Conservation (phyloP, 2,113 vertebrate species). For the Cisticola juncidis region DNA sequence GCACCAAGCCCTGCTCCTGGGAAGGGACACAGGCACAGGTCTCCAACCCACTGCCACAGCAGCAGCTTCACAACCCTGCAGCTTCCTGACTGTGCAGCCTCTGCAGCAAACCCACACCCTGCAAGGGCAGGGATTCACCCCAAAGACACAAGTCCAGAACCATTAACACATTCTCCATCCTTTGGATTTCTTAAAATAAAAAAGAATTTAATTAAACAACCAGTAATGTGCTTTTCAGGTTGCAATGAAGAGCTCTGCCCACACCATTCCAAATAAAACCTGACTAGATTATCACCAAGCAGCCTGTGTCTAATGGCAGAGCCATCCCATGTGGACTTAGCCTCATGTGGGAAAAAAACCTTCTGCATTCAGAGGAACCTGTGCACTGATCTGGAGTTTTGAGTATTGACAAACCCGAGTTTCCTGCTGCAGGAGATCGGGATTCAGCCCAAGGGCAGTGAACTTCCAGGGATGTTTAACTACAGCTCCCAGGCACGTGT, state of each 20-base stretch:
- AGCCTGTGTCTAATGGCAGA: fast-evolving
- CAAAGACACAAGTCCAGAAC: background rate
- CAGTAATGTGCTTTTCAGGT: fast-evolving
- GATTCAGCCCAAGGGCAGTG: background rate
- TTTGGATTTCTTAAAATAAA: background rate
- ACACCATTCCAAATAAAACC: background rate
- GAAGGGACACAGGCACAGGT: fast-evolving
- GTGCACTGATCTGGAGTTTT: background rate
- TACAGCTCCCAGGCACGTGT: background rate
- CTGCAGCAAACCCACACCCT: background rate
- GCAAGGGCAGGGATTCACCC: background rate
- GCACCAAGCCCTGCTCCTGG: fast-evolving
- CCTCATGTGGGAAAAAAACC: fast-evolving
- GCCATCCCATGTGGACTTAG: too few relatives aligned
- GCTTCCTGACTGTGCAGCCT: background rate
- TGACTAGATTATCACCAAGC: background rate
- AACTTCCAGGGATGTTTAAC: background rate
- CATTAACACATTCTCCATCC: fast-evolving
- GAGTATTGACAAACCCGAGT: fast-evolving
- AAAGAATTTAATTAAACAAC: background rate
- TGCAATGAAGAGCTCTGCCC: background rate
- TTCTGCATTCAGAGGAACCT: background rate
- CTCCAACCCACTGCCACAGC: background rate
- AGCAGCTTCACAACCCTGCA: background rate
- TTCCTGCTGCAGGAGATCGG: background rate